These are phyloP conservation scores for Phodopus roborovskii DNA, from an alignment of 2,113 vertebrate species.

Conservation along the genomic window DNA sequence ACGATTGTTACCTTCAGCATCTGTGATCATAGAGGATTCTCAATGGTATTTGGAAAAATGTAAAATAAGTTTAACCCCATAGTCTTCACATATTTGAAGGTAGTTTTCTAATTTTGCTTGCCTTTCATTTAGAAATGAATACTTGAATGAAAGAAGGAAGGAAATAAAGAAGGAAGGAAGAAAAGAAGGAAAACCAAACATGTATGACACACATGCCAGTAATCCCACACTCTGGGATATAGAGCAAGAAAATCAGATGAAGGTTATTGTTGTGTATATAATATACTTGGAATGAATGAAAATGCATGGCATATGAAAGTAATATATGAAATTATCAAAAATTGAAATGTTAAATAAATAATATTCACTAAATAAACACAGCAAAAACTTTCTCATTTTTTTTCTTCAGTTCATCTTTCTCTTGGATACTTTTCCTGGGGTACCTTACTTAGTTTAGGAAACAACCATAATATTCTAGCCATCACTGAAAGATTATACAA, in stretches of 20 bases:
- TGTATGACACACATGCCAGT: not conserved
- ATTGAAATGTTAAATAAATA: not conserved
- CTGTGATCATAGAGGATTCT: not conserved
- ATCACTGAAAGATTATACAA: not conserved
- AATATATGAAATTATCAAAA: not conserved
- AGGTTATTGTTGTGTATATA: not conserved
- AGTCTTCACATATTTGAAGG: conserved; percentile 12
- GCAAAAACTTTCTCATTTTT: not conserved
- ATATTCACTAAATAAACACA: not conserved
- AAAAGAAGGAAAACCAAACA: not conserved
- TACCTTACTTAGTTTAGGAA: not conserved
- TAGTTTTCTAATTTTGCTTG: not conserved
- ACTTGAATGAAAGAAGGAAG: not conserved
- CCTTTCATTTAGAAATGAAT: not conserved
- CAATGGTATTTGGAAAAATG: not conserved
- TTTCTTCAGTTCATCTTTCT: not conserved
- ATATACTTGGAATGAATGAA: not conserved
- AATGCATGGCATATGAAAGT: not conserved
- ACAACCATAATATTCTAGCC: not conserved
- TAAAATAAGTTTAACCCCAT: not conserved
- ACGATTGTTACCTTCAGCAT: not conserved
- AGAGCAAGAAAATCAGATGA: not conserved
- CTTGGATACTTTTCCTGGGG: not conserved
- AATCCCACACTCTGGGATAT: not conserved
- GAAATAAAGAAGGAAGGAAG: not conserved